Percentiles rank a stretch among this genome's conserved stretches.
Evolutionary conservation across 2,797 vertebrate species (phyloP).

Genomic region (Telmatherina bonti): DNA sequence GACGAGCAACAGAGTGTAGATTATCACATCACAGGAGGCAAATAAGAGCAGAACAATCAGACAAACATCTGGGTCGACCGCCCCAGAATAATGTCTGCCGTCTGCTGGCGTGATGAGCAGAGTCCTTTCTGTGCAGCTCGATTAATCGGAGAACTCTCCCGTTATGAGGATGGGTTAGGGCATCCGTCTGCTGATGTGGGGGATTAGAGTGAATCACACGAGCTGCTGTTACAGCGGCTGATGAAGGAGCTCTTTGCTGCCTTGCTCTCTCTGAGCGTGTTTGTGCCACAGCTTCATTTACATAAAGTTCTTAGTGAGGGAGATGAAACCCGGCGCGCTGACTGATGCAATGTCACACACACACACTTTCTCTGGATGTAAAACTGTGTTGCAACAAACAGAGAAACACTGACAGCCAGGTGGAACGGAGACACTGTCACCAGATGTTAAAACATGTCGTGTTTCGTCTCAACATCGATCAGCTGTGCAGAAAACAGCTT

Average conservation of each 20-base stretch:
- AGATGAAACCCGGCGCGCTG: constrained; percentile 18
- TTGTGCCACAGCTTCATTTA: constrained; percentile 54
- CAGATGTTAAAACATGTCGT: constrained; percentile 51
- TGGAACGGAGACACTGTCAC: constrained; percentile 43
- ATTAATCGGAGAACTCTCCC: constrained; percentile 54
- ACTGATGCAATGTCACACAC: constrained; percentile 8
- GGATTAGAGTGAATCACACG: constrained; percentile 44
- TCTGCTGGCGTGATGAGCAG: not conserved
- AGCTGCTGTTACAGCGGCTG: constrained; percentile 28
- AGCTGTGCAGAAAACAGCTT: constrained; percentile 22
- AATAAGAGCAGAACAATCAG: too few relatives aligned
- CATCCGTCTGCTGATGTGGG: constrained; percentile 27
- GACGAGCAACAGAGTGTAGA: too few relatives aligned
- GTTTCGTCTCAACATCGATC: constrained; percentile 16
- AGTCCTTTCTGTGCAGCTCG: constrained; percentile 28
- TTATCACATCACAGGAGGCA: too few relatives aligned
- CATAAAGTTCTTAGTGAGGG: constrained; percentile 41
- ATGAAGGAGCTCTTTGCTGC: constrained; percentile 47
- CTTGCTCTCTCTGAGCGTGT: constrained; percentile 47
- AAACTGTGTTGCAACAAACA: not conserved
- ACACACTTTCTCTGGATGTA: not conserved
- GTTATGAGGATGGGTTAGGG: constrained; percentile 47
- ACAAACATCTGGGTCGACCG: too few relatives aligned
- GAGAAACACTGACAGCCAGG: constrained; percentile 31
- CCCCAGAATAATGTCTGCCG: not conserved